phyloP scores from a whole-genome alignment of 2,888 invertebrate genomes.

The Galerucella pusilla region DNA sequence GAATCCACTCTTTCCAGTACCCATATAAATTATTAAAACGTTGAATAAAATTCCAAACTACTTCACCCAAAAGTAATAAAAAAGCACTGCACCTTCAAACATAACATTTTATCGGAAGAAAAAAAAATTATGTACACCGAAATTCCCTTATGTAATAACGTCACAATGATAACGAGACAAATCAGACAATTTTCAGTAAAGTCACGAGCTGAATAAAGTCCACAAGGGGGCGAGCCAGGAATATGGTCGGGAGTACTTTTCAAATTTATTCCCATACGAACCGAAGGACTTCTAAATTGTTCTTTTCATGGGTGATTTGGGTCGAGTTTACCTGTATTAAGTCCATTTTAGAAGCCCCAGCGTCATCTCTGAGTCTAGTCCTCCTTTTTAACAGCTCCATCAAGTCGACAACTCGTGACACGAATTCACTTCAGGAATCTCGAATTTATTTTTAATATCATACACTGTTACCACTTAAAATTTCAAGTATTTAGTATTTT shows the following conservation, averaged over 20 bases:
- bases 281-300: slow-evolving; percentile 48
- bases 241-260: slow-evolving; percentile 31
- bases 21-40: neutral
- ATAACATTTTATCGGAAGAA: slow-evolving; percentile 19
- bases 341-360: slow-evolving; percentile 42
- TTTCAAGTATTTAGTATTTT: neutral
- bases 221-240: slow-evolving; percentile 26
- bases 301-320: slow-evolving; percentile 53
- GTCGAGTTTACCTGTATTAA: slow-evolving; percentile 51
- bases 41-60: neutral
- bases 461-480: neutral
- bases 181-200: slow-evolving; percentile 32
- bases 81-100: neutral
- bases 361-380: slow-evolving; percentile 50
- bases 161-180: slow-evolving; percentile 19
- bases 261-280: slow-evolving; percentile 44
- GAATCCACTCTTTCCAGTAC: neutral
- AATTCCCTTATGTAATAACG: slow-evolving; percentile 15
- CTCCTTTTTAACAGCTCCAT: slow-evolving; percentile 49
- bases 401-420: slow-evolving; percentile 47
- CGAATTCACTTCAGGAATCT: slow-evolving; percentile 38
- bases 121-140: slow-evolving; percentile 13
- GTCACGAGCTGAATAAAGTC: slow-evolving; percentile 37
- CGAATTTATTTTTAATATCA: too few species aligned
- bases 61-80: neutral